These are phyloP conservation scores for Armadillidium nasatum DNA, from an alignment of 1,140 invertebrate species.

Conservation along the genomic window DNA sequence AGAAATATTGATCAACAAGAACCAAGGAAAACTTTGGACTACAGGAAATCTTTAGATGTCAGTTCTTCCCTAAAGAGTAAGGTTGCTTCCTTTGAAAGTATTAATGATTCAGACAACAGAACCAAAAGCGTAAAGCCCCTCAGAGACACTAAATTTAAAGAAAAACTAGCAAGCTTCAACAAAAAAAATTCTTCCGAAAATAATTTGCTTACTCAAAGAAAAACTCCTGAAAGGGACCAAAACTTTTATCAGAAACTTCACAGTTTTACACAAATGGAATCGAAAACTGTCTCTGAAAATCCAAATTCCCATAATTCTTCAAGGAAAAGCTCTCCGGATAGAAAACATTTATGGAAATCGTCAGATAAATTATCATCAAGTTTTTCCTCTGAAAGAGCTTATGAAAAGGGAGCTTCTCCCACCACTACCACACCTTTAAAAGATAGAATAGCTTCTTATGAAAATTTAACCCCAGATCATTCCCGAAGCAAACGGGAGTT, in stretches of 20 bases:
- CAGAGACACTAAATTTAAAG: conserved; percentile 37
- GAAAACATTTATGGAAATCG: background rate
- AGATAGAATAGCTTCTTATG: conserved; percentile 44
- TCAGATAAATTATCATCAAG: background rate
- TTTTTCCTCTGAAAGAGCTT: conserved; percentile 10
- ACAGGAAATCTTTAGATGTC: conserved; percentile 50
- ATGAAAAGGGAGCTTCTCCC: background rate
- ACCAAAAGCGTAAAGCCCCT: conserved; percentile 28
- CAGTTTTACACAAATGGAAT: conserved; percentile 37
- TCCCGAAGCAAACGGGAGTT: conserved; percentile 28
- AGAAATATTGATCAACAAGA: conserved; percentile 20
- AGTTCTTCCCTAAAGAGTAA: conserved; percentile 40
- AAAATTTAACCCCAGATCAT: conserved; percentile 27
- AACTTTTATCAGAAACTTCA: conserved; percentile 43
- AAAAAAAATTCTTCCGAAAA: conserved; percentile 21
- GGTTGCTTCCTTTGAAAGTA: conserved; percentile 44
- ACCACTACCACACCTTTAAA: conserved; percentile 33
- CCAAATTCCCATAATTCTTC: conserved; percentile 16
- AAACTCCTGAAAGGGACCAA: conserved; percentile 40
- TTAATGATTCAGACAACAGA: conserved; percentile 44
- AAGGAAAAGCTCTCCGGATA: background rate
- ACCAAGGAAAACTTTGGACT: conserved; percentile 34
- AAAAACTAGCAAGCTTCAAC: conserved; percentile 39
- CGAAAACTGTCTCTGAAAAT: conserved; percentile 14
- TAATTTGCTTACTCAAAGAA: conserved; percentile 27